Evolutionary conservation across 2,797 vertebrate genomes (phyloP), one percentile per base, ranked within the genome.

Genomic region (Acanthornis magna): DNA sequence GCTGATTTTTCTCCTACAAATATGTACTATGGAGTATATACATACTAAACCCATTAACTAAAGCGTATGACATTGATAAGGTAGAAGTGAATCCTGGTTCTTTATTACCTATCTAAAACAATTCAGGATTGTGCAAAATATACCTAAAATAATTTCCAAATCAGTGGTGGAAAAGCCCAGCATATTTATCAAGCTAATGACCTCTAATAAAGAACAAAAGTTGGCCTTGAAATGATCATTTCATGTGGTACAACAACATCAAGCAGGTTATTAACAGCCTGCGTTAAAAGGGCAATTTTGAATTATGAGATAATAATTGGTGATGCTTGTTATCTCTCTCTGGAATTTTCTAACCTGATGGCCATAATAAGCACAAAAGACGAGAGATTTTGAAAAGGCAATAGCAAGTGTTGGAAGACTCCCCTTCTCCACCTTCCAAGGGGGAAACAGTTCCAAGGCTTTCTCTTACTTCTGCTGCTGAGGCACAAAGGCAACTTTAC

Each of bases 281-380:
- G 82, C 72, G 91, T 67, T 57, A 72, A 54, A 79, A 88, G 65
- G 5, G 5, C n/a, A 55, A 81, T 93, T 89, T 89, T 65, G 19
- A 91, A 93, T 93, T 93, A 93, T 81, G 76, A 81, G 93, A 86
- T 94, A 89, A 13, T 93, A 96, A 97, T 57, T 93, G 76, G 84
- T 45, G 74, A 83, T 81, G 72, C 71, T 82, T 68, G 23, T 79
- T 89, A 89, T 91, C 89, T 72, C 72, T 86, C 80, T 82, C 65
- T 81, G 65, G 79, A 55, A 20, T 85, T 78, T 89, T 75, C 54
- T 34, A 85, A 83, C 61, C 61, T 61, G 74, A 82, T 15, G 55
- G 73, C 61, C 30, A 11, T 22, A 95, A 81, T 17, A 84, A 89
- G 55, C 55, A 88, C 78, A 76, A 58, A 92, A 51, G 36, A 89